These are phyloP conservation scores for Peromyscus eremicus DNA, from an alignment of 2,797 vertebrate species.

Conservation along the genomic window DNA sequence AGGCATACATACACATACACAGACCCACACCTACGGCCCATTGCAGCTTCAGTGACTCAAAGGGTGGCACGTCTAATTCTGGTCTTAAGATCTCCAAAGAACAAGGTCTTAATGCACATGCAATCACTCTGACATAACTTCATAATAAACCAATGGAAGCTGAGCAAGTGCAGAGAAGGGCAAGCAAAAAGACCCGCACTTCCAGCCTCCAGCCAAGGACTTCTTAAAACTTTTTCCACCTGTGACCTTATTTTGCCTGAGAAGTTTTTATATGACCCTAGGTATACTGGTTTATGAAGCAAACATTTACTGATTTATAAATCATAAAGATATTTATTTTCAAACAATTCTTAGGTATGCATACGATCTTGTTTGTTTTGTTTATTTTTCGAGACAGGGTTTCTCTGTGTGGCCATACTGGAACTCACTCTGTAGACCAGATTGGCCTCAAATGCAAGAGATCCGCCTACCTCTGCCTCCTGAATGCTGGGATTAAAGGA, in stretches of 20 bases:
- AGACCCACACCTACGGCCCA: background rate
- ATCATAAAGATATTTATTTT: background rate
- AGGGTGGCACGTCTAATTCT: conserved; percentile 53
- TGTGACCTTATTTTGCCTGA: background rate
- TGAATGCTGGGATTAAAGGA: background rate
- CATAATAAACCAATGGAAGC: background rate
- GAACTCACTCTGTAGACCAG: background rate
- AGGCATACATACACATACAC: background rate
- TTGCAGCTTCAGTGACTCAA: conserved; percentile 11
- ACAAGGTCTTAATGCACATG: conserved; percentile 15
- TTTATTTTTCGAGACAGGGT: background rate
- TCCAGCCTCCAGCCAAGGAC: background rate
- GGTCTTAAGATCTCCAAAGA: conserved; percentile 46
- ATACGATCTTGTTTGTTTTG: background rate
- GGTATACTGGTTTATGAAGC: background rate
- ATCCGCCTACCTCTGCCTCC: background rate
- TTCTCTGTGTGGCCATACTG: background rate
- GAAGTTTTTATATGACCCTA: background rate
- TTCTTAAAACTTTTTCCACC: background rate
- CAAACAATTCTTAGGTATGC: background rate
- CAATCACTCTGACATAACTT: background rate
- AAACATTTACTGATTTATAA: background rate
- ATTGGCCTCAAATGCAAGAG: background rate
- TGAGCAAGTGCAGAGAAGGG: background rate
- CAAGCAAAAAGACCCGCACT: conserved; percentile 20